phyloP scores from a whole-genome alignment of 2,888 invertebrate genomes.

The Criorhina ranunculi region DNA sequence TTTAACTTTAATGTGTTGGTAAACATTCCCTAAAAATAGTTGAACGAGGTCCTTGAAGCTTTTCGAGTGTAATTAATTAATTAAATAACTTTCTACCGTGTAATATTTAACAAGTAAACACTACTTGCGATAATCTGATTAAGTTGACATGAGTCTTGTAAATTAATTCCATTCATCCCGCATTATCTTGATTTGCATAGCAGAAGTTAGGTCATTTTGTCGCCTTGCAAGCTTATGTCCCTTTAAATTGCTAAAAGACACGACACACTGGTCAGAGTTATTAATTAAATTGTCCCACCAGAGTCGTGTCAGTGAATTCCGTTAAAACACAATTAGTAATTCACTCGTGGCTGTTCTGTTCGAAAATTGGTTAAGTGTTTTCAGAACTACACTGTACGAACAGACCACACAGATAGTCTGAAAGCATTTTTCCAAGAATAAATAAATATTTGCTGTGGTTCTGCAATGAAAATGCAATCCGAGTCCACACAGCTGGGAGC shows the following conservation, averaged over 20 bases:
- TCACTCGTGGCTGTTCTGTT: not conserved
- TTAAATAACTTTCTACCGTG: constrained; percentile 21
- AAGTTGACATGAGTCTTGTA: constrained; percentile 46
- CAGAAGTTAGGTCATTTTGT: constrained; percentile 39
- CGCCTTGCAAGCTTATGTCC: constrained; percentile 16
- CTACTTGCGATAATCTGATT: constrained; percentile 49
- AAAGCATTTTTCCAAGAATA: not conserved
- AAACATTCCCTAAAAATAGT: constrained; percentile 1
- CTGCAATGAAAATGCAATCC: not conserved
- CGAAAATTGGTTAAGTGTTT: not conserved
- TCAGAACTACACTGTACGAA: not conserved
- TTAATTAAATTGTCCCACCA: constrained; percentile 21
- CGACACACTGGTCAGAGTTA: constrained; percentile 17
- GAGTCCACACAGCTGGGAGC: not conserved
- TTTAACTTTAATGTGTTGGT: not conserved
- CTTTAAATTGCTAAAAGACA: constrained; percentile 31
- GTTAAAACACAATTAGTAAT: not conserved
- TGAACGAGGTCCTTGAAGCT: constrained; percentile 10
- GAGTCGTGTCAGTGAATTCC: not conserved
- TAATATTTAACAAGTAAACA: constrained; percentile 28
- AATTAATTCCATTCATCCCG: constrained; percentile 43
- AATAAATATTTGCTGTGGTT: not conserved
- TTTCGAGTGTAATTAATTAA: constrained; percentile 30
- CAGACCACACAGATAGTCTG: not conserved
- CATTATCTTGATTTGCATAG: constrained; percentile 38